phyloP scores from a whole-genome alignment of 53 echinoderm and acorn worm genomes.

The Holothuria leucospilota region DNA sequence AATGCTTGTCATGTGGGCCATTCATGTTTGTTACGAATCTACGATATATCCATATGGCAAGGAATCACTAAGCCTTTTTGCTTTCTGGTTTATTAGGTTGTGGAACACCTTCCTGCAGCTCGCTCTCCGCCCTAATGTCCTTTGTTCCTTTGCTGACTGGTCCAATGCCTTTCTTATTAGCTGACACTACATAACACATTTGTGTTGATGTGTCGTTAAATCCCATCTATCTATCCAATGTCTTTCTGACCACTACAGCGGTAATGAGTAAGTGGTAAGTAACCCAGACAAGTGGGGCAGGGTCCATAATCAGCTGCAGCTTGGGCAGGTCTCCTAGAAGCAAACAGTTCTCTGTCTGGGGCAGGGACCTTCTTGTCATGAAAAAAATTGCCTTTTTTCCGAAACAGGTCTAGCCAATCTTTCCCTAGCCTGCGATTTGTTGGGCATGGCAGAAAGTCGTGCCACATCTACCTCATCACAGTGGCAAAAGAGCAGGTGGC shows the following conservation, averaged over 20 bases:
- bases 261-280: background rate
- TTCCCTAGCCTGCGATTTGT: background rate
- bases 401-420: background rate
- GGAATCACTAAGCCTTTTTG: too few species aligned
- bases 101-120: too few species aligned
- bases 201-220: too few species aligned
- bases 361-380: background rate
- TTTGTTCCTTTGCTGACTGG: background rate
- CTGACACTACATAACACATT: too few species aligned
- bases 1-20: too few species aligned
- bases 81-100: too few species aligned
- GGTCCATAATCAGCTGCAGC: background rate
- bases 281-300: background rate
- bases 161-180: background rate
- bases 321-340: background rate
- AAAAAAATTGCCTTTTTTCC: background rate
- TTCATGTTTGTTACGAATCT: too few species aligned
- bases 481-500: conserved; percentile 25
- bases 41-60: too few species aligned
- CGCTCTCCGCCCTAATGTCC: background rate
- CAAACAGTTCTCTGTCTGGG: background rate
- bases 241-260: background rate
- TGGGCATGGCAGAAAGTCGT: conserved; percentile 30
- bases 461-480: conserved; percentile 18
- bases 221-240: too few species aligned